Base-by-base conservation (phyloP, 2,888 invertebrate genomes). In the Tryphoninae sp. region DNA sequence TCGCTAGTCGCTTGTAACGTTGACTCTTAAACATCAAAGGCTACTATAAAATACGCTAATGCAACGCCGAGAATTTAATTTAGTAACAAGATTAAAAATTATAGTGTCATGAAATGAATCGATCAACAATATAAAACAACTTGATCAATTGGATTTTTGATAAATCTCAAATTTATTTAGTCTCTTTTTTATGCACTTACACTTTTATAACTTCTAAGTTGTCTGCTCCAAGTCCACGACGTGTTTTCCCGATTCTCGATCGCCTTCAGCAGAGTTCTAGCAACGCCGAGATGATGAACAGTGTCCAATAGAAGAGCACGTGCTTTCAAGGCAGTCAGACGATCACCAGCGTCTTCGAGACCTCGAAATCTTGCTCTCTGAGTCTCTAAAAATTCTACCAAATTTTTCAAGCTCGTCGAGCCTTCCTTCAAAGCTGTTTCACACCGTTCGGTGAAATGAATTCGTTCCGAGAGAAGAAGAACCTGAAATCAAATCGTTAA, bases 181-280 rank as follows among this genome's bases (percentile, higher is more conserved):
- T 33, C 33, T 33, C 33, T 33, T 33, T 33, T 3, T 33, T 65
- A 58, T 33, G 40, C 9, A 83, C 83, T 85, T 75, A 90, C 91
- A 6, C 78, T 86, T 82, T 85, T 89, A 51, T 91, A 92, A 71
- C 88, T 89, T 95, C 98, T 95, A 64, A 99, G 94, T 91, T 99
- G 99, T 92, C 97, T 97, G 92, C 97, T 96, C 99, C 99, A 99
- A 67, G 94, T 93, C 99, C 99, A 99, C 2, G 80, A 83, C 0
- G 89, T 85, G 40, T 87, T 88, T 45, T 89, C 89, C 2, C 87
- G 86, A 42, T 86, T 86, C 2, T 84, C 77, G 0, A 88, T 59
- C 0, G 86, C 86, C 64, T 94, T 93, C 80, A 97, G 94, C 72
- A 99, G 93, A 86, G 95, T 94, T 88, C 96, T 96, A 53, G 98